Percentiles rank a stretch among this genome's conserved stretches.
Evolutionary conservation across 2,888 invertebrate genomes (phyloP).

Genomic region (Leucoma salicis): DNA sequence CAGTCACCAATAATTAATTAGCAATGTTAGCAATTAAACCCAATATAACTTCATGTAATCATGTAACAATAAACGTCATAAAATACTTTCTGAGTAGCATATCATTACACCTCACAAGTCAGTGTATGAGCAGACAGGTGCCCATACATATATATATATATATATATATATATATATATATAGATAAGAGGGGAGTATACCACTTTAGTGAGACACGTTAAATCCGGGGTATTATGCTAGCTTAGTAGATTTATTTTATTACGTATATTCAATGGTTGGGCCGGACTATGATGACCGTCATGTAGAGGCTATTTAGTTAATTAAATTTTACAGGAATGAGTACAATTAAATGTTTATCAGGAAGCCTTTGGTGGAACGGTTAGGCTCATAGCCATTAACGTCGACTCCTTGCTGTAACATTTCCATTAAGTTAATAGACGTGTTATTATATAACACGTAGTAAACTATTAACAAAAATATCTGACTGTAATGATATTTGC

Average conservation of each 20-base stretch:
- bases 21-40: too few relatives aligned
- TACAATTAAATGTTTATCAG: conserved; percentile 24
- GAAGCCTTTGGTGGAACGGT: conserved; percentile 16
- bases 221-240: conserved; percentile 56
- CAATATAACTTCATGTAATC: too few relatives aligned
- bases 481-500: conserved; percentile 55
- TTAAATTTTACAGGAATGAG: conserved; percentile 52
- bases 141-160: too few relatives aligned
- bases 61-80: too few relatives aligned
- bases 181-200: too few relatives aligned
- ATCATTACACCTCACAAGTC: too few relatives aligned
- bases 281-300: conserved; percentile 52
- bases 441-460: conserved; percentile 4
- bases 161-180: too few relatives aligned
- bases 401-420: conserved; percentile 9
- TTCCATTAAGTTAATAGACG: conserved; percentile 25
- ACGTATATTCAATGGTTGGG: conserved; percentile 61
- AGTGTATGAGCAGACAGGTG: too few relatives aligned
- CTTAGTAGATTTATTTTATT: conserved; percentile 73
- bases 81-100: too few relatives aligned
- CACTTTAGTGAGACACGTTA: conserved; percentile 61
- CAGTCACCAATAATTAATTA: too few relatives aligned
- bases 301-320: conserved; percentile 60
- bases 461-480: neutral
- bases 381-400: conserved; percentile 21